phyloP scores from a whole-genome alignment of 2,797 vertebrate species.

The Notamacropus eugenii region DNA sequence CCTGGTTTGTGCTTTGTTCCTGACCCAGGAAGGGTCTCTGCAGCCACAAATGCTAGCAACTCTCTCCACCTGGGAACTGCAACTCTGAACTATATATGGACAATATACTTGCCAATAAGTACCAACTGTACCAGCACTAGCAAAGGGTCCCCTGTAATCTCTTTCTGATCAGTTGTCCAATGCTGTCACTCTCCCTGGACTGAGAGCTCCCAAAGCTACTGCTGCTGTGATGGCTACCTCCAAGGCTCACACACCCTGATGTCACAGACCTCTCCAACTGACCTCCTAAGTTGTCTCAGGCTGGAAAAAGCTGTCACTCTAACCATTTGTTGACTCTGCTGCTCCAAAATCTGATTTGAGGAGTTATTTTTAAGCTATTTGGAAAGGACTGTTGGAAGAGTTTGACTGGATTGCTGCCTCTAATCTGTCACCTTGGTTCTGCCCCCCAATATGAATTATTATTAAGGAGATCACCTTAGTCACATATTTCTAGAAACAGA shows the following conservation, averaged over 20 bases:
- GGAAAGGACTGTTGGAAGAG: not conserved
- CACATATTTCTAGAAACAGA: not conserved
- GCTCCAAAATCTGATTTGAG: not conserved
- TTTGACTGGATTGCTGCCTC: not conserved
- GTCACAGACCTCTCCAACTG: not conserved
- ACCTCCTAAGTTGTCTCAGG: not conserved
- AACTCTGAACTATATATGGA: not conserved
- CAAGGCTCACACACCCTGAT: not conserved
- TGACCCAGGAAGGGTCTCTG: not conserved
- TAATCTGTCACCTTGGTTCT: not conserved
- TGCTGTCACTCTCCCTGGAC: not conserved
- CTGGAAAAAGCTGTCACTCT: not conserved
- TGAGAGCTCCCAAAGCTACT: not conserved
- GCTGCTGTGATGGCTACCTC: not conserved
- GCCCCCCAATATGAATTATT: not conserved
- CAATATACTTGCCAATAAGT: not conserved
- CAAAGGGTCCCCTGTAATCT: not conserved
- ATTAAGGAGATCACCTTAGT: not conserved
- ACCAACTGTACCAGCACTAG: not conserved
- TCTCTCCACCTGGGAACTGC: not conserved
- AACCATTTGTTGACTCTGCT: not conserved
- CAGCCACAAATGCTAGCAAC: not conserved
- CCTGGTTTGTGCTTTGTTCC: not conserved
- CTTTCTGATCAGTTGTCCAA: too few species aligned
- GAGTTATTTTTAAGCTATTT: not conserved